A percentile compares a stretch with the other conserved stretches of the same genome.
phyloP scores from a whole-genome alignment of 2,797 vertebrate genomes.

The Thunnus albacares region DNA sequence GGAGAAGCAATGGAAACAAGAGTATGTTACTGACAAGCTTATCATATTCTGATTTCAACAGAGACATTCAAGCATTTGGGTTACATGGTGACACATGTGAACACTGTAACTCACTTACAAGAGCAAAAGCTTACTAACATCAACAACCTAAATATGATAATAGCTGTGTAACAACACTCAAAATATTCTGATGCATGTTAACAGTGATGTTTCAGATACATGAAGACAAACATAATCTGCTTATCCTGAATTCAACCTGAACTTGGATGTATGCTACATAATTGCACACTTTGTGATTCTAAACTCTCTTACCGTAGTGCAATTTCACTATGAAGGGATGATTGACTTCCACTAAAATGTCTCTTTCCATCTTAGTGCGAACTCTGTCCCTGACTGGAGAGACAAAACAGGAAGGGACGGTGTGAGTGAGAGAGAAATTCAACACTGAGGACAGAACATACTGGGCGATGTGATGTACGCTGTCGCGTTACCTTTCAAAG shows the following conservation, averaged over 20 bases:
- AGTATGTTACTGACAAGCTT: slow-evolving; percentile 4
- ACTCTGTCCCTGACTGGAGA: slow-evolving; percentile 95
- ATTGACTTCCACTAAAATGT: slow-evolving; percentile 99
- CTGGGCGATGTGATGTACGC: too few species aligned
- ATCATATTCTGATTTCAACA: slow-evolving; percentile 2
- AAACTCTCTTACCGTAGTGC: slow-evolving; percentile 94
- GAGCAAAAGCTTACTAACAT: slow-evolving; percentile 3
- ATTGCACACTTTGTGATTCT: background rate
- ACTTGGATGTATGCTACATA: background rate
- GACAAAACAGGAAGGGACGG: slow-evolving; percentile 21
- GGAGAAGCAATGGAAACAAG: slow-evolving; percentile 39
- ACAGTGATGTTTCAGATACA: background rate
- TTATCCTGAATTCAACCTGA: background rate
- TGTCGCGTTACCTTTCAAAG: slow-evolving; percentile 92
- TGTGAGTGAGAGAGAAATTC: slow-evolving; percentile 44
- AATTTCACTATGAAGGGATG: slow-evolving; percentile 99
- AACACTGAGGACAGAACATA: slow-evolving; percentile 39
- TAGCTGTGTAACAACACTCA: slow-evolving; percentile 1
- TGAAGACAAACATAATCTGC: slow-evolving; percentile 1
- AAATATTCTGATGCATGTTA: background rate
- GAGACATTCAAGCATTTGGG: background rate
- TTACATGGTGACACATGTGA: slow-evolving; percentile 11
- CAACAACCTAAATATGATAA: background rate
- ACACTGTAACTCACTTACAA: background rate
- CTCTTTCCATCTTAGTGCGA: slow-evolving; percentile 98